phyloP scores from a whole-genome alignment of 2,113 vertebrate genomes.

The Cairina moschata region DNA sequence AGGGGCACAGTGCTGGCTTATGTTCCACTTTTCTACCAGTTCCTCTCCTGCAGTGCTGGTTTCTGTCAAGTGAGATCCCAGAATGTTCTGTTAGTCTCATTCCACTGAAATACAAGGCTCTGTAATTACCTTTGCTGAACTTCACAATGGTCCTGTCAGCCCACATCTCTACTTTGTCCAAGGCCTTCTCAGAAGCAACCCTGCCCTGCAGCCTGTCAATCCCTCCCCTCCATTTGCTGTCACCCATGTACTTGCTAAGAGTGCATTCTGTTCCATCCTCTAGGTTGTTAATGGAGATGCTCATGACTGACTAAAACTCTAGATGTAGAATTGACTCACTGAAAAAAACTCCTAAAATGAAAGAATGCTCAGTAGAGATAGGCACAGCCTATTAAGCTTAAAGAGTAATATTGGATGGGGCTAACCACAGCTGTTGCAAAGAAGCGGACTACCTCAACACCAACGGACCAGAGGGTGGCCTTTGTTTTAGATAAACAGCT shows the following conservation, averaged over 20 bases:
- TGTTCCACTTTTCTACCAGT: neutral
- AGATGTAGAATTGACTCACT: neutral
- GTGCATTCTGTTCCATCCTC: neutral
- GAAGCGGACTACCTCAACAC: neutral
- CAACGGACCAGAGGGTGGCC: neutral
- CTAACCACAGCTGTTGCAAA: neutral
- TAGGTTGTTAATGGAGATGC: neutral
- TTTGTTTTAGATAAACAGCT: neutral
- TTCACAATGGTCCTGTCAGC: neutral
- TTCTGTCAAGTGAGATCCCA: neutral
- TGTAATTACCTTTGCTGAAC: neutral
- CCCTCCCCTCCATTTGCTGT: neutral
- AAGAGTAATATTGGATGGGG: neutral
- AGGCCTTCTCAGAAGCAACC: neutral
- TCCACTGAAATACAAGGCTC: neutral
- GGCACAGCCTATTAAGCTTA: neutral
- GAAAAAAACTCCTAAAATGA: neutral
- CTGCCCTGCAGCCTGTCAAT: neutral
- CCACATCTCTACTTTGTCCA: neutral
- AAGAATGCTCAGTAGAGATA: neutral
- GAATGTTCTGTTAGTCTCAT: neutral
- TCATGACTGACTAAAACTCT: too few relatives aligned
- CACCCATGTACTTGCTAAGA: neutral
- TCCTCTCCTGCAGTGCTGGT: neutral
- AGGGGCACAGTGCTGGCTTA: neutral